These are phyloP conservation scores for Anoplopoma fimbria DNA, from an alignment of 2,113 vertebrate genomes.

Conservation along the genomic window DNA sequence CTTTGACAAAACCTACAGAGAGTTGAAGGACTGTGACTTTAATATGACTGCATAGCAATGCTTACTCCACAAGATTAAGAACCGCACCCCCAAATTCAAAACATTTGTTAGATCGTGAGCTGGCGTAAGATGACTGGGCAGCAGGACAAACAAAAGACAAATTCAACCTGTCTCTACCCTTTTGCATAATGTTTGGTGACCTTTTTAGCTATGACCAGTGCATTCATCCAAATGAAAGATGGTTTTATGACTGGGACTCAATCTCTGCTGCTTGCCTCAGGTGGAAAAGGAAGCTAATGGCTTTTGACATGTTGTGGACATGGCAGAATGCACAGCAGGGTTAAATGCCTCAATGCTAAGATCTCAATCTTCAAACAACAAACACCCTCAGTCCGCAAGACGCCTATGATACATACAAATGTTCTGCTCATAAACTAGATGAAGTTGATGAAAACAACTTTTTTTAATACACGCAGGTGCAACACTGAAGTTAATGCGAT, in stretches of 20 bases:
- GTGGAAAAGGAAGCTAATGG: conserved; percentile 66
- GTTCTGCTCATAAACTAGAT: conserved; percentile 18
- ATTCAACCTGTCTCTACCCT: conserved; percentile 52
- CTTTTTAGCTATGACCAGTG: conserved; percentile 66
- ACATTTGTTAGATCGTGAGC: conserved; percentile 19
- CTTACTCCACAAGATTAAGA: not conserved
- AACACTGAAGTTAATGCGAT: not conserved
- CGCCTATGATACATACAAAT: conserved; percentile 25
- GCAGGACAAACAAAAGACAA: conserved; percentile 40
- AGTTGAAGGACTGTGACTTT: conserved; percentile 29
- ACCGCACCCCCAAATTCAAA: conserved; percentile 10
- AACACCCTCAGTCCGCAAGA: conserved; percentile 9
- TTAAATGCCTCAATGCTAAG: conserved; percentile 54
- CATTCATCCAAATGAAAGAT: conserved; percentile 76
- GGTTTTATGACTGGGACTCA: conserved; percentile 66
- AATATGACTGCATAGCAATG: not conserved
- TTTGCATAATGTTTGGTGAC: conserved; percentile 71
- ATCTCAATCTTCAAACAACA: conserved; percentile 43
- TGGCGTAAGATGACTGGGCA: conserved; percentile 12
- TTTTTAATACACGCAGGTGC: not conserved
- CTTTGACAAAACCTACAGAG: conserved; percentile 92
- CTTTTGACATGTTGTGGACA: conserved; percentile 71
- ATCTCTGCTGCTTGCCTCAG: conserved; percentile 62
- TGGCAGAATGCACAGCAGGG: conserved; percentile 53
- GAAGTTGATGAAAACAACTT: conserved; percentile 2